Conservation (phyloP, 2,888 invertebrate species). For the Omphaloscelis lunosa region DNA sequence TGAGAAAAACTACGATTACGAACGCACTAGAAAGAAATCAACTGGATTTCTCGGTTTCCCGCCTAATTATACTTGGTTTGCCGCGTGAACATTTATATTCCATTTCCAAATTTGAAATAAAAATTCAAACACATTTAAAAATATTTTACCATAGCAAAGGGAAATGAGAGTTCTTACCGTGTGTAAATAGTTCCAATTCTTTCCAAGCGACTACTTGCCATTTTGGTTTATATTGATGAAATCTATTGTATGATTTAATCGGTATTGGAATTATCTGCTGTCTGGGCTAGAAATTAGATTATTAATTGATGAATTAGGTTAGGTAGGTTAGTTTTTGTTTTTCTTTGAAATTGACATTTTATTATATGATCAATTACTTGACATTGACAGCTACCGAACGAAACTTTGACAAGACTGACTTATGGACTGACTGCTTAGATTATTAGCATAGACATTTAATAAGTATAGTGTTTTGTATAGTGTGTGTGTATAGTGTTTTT, state of each 20-base stretch:
- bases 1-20: background rate
- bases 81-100: conserved; percentile 43
- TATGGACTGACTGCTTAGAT: no score
- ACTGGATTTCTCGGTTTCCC: conserved; percentile 36
- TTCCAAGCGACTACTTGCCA: conserved; percentile 93
- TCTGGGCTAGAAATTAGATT: background rate
- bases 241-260: background rate
- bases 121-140: conserved; percentile 12
- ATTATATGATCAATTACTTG: background rate
- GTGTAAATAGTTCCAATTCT: conserved; percentile 94
- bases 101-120: conserved; percentile 41
- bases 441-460: no score
- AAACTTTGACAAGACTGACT: background rate
- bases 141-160: background rate
- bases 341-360: conserved; percentile 2
- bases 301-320: background rate
- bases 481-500: no score
- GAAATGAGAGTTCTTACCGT: conserved; percentile 86
- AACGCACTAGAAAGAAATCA: conserved; percentile 3
- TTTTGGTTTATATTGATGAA: conserved; percentile 70
- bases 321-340: conserved; percentile 21
- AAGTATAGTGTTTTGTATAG: no score
- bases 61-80: conserved; percentile 34
- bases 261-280: background rate
- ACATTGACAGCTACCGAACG: conserved; percentile 15